Conservation (phyloP, 2,113 vertebrate species). For the Macquaria ambigua region DNA sequence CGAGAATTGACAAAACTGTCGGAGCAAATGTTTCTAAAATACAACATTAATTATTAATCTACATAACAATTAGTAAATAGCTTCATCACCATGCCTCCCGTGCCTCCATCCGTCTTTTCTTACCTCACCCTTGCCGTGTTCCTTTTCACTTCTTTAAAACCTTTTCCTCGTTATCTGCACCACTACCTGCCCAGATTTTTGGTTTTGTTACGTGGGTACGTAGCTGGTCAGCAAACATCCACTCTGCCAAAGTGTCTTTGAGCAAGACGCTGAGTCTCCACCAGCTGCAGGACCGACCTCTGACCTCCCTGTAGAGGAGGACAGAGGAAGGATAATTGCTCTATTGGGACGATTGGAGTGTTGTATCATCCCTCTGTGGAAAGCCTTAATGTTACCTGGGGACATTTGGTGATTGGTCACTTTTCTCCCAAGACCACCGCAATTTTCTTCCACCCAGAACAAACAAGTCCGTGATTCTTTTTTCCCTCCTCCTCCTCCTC, state of each 20-base stretch:
- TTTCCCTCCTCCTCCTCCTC: neutral
- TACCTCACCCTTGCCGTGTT: neutral
- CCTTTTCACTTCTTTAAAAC: neutral
- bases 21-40: conserved; percentile 53
- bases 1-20: conserved; percentile 60
- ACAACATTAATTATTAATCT: conserved; percentile 59
- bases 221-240: neutral
- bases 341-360: conserved; percentile 45
- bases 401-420: conserved; percentile 48
- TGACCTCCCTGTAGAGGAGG: conserved; percentile 25
- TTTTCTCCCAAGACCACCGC: conserved; percentile 41
- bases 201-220: neutral
- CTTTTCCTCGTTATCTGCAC: neutral
- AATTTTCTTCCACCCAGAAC: conserved; percentile 37
- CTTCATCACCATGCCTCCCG: conserved; percentile 25
- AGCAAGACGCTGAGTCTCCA: neutral
- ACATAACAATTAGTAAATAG: conserved; percentile 36
- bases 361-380: conserved; percentile 45
- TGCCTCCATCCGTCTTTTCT: neutral
- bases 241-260: neutral
- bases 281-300: conserved; percentile 6
- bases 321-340: conserved; percentile 52
- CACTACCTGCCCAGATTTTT: neutral
- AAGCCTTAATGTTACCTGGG: conserved; percentile 27
- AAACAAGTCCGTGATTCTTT: conserved; percentile 40